A percentile compares a stretch with the other conserved stretches of the same genome.
Evolutionary conservation across 2,797 vertebrate species (phyloP).

Genomic region (Amniataba percoides): DNA sequence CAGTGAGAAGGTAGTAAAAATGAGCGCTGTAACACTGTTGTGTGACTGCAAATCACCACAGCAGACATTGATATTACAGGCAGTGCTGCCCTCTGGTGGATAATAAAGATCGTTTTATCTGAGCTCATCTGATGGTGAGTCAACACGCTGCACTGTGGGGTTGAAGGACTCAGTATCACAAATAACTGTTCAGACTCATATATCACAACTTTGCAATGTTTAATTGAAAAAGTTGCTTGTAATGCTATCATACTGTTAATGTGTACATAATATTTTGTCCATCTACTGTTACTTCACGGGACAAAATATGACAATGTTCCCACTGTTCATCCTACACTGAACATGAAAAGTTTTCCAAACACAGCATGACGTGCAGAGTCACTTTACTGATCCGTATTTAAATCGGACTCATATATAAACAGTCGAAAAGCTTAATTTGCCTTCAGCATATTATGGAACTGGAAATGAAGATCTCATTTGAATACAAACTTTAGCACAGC

Average conservation of each 20-base stretch:
- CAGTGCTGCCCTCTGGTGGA: conserved; percentile 68
- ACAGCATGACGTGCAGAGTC: not conserved
- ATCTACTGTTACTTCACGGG: not conserved
- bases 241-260: not conserved
- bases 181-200: not conserved
- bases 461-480: not conserved
- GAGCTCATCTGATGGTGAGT: not conserved
- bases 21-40: not conserved
- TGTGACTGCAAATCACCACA: not conserved
- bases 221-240: not conserved
- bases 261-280: not conserved
- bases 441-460: not conserved
- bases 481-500: conserved; percentile 1
- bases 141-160: not conserved
- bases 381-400: not conserved
- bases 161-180: not conserved
- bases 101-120: not conserved
- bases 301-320: conserved; percentile 1
- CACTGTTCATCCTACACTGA: not conserved
- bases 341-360: not conserved
- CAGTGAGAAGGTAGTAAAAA: not conserved
- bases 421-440: not conserved
- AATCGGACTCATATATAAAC: not conserved
- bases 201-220: not conserved
- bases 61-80: not conserved